These are phyloP conservation scores for Lordiphosa mommai DNA, from an alignment of 1,140 invertebrate genomes.

Conservation along the genomic window DNA sequence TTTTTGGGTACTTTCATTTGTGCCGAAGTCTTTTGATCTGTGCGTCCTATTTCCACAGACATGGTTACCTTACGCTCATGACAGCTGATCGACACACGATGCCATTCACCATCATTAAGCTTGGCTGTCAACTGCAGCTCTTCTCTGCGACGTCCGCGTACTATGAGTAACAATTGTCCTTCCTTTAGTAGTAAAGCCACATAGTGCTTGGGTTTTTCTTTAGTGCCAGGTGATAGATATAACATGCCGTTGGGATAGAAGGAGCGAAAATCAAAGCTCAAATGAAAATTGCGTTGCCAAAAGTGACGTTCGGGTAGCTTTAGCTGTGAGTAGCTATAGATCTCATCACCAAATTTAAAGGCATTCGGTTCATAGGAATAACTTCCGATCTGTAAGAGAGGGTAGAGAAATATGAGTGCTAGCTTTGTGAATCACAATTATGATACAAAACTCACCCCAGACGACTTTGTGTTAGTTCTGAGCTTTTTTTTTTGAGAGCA, in stretches of 20 bases:
- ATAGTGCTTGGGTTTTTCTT: slow-evolving; percentile 85
- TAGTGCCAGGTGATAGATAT: slow-evolving; percentile 86
- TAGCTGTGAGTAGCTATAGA: slow-evolving; percentile 87
- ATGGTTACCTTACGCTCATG: slow-evolving; percentile 84
- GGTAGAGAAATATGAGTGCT: slow-evolving; percentile 20
- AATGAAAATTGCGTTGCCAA: slow-evolving; percentile 86
- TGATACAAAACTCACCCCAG: slow-evolving; percentile 65
- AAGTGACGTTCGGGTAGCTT: slow-evolving; percentile 84
- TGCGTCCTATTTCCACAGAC: slow-evolving; percentile 84
- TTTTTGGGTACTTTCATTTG: slow-evolving; percentile 85
- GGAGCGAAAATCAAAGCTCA: slow-evolving; percentile 92
- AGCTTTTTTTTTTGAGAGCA: slow-evolving; percentile 40
- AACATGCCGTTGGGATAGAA: slow-evolving; percentile 92
- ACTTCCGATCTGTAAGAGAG: slow-evolving; percentile 82
- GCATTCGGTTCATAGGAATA: slow-evolving; percentile 90
- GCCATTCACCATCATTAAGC: slow-evolving; percentile 92
- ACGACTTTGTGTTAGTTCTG: slow-evolving; percentile 78
- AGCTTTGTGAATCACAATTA: not conserved
- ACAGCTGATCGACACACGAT: slow-evolving; percentile 85
- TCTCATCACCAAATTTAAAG: slow-evolving; percentile 91
- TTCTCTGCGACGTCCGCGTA: slow-evolving; percentile 85
- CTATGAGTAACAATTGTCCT: slow-evolving; percentile 85
- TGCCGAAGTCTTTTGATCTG: slow-evolving; percentile 81
- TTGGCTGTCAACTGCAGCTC: slow-evolving; percentile 83
- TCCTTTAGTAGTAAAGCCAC: slow-evolving; percentile 86